Evolutionary conservation across 1,140 invertebrate species (phyloP).

Genomic region (Melanaphis sacchari): DNA sequence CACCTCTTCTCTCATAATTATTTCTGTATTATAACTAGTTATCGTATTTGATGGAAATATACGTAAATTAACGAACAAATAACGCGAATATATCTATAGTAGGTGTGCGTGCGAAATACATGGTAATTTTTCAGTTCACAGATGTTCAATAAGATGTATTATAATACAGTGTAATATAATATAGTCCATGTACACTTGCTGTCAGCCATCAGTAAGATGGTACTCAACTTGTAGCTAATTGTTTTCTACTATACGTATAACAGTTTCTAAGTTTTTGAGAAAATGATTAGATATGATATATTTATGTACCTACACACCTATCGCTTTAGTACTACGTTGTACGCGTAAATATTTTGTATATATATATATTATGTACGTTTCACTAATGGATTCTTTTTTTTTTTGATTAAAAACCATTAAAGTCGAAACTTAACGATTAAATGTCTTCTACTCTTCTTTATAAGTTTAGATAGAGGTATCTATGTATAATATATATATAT

Average conservation of each 20-base stretch:
- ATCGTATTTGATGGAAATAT: neutral
- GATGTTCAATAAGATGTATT: neutral
- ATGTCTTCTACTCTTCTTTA: neutral
- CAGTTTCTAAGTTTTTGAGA: conserved; percentile 12
- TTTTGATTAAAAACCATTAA: conserved; percentile 7
- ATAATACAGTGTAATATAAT: neutral
- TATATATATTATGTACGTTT: neutral
- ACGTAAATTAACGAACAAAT: neutral
- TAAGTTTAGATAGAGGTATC: neutral
- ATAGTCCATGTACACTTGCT: neutral
- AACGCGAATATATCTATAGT: neutral
- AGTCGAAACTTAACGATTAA: neutral
- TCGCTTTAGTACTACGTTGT: neutral
- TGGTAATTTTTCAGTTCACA: neutral
- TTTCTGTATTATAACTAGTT: neutral
- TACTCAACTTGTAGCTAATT: neutral
- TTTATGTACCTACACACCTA: neutral
- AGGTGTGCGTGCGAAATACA: neutral
- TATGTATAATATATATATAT: neutral
- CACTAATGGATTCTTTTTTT: neutral
- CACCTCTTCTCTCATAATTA: neutral
- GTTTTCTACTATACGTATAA: neutral
- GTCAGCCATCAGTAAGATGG: neutral
- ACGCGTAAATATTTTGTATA: neutral
- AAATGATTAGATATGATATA: neutral